Percentiles rank a stretch among this genome's conserved stretches.
Conservation (phyloP, 2,113 vertebrate genomes). For the Nansenia antarctica region DNA sequence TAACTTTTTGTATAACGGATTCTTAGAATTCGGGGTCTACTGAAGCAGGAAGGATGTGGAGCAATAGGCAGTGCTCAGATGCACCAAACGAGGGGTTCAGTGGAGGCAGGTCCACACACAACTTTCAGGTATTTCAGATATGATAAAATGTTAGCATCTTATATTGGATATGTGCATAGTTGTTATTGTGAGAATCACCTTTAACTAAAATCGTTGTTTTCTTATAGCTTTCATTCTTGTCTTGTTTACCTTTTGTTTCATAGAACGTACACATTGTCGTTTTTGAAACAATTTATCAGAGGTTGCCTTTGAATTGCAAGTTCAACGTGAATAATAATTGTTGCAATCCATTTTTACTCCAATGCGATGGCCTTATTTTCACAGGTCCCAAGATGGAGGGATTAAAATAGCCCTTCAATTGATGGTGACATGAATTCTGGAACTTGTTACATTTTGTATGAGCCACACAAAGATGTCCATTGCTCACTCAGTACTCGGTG, state of each 20-base stretch:
- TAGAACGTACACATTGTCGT: not conserved
- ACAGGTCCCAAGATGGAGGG: not conserved
- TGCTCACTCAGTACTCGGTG: slow-evolving; percentile 72
- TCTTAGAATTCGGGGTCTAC: slow-evolving; percentile 53
- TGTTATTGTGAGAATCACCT: not conserved
- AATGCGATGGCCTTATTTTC: not conserved
- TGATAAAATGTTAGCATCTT: not conserved
- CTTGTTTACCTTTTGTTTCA: not conserved
- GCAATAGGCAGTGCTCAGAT: slow-evolving; percentile 29
- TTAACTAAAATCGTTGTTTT: not conserved
- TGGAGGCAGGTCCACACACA: slow-evolving; percentile 30
- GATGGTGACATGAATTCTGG: not conserved
- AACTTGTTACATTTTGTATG: no score
- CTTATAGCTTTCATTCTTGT: not conserved
- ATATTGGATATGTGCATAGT: not conserved
- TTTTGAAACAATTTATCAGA: not conserved
- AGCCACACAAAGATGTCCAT: slow-evolving; percentile 36
- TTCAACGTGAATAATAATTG: not conserved
- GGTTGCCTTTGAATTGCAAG: not conserved
- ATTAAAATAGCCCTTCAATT: not conserved
- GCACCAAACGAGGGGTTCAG: slow-evolving; percentile 27
- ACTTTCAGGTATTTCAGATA: not conserved
- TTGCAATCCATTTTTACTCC: not conserved
- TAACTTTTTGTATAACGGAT: slow-evolving; percentile 38
- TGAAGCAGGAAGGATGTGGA: slow-evolving; percentile 61